Evolutionary conservation across 2,113 vertebrate species (phyloP).

Genomic region (Castor canadensis): DNA sequence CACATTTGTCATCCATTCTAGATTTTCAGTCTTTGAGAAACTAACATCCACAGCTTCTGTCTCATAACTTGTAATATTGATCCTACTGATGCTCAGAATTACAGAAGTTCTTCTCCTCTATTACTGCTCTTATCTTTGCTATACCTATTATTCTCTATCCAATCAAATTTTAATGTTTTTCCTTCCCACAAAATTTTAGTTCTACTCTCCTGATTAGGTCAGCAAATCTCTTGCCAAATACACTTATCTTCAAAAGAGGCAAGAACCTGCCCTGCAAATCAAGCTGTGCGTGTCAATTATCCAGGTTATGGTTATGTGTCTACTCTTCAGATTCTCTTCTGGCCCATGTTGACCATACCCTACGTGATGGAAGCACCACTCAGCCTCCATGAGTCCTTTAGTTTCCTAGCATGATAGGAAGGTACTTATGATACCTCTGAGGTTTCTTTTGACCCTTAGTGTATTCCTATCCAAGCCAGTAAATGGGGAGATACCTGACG

Average conservation of each 20-base stretch:
- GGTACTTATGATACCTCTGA: neutral
- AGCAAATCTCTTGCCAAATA: conserved; percentile 23
- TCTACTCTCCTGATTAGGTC: neutral
- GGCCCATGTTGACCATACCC: neutral
- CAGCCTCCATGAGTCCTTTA: neutral
- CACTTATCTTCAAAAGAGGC: neutral
- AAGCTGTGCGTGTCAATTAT: neutral
- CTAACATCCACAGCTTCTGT: neutral
- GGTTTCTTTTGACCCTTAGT: neutral
- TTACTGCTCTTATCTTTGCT: neutral
- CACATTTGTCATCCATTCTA: neutral
- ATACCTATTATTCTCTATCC: neutral
- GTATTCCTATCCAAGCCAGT: neutral
- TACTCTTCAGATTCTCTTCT: neutral
- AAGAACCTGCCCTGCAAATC: neutral
- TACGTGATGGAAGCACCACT: neutral
- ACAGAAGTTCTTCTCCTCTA: neutral
- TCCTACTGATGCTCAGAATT: neutral
- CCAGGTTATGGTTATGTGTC: neutral
- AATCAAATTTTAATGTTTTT: neutral
- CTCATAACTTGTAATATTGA: neutral
- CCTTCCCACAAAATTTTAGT: neutral
- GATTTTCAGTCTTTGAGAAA: neutral
- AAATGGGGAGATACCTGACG: neutral
- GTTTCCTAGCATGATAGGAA: neutral